A percentile compares a stretch with the other conserved stretches of the same genome.
phyloP scores from a whole-genome alignment of 2,888 invertebrate species.

The Chloromyia formosa region DNA sequence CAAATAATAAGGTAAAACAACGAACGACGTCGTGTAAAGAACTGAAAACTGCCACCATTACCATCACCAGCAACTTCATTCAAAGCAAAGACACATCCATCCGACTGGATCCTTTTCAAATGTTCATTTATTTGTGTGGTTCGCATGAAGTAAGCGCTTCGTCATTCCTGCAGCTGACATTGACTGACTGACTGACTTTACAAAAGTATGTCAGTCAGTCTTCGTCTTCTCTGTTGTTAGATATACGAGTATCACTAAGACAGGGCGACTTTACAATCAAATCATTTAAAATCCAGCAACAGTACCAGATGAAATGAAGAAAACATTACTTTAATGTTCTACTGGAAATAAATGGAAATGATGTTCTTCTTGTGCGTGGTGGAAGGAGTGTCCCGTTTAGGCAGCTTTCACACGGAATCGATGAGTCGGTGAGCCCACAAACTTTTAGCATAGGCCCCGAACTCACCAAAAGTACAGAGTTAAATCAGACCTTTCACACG shows the following conservation, averaged over 20 bases:
- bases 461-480: no score
- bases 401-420: no score
- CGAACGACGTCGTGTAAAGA: neutral
- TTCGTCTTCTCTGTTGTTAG: neutral
- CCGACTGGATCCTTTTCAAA: constrained; percentile 37
- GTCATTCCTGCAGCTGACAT: constrained; percentile 31
- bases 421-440: no score
- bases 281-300: constrained; percentile 10
- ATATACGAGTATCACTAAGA: neutral
- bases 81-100: constrained; percentile 29
- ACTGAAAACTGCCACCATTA: neutral
- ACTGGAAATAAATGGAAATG: neutral
- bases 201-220: constrained; percentile 38
- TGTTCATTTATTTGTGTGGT: constrained; percentile 22
- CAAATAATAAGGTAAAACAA: neutral
- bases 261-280: neutral
- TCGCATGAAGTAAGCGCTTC: constrained; percentile 9
- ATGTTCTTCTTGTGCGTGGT: no score
- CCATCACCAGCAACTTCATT: neutral
- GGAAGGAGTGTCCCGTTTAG: no score
- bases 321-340: constrained; percentile 12
- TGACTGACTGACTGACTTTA: constrained; percentile 42
- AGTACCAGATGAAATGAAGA: constrained; percentile 3
- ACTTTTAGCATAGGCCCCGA: no score
- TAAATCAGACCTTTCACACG: no score